Evolutionary conservation across 53 echinoderm and acorn worm species (phyloP).

Genomic region (Mesocentrotus franciscanus): DNA sequence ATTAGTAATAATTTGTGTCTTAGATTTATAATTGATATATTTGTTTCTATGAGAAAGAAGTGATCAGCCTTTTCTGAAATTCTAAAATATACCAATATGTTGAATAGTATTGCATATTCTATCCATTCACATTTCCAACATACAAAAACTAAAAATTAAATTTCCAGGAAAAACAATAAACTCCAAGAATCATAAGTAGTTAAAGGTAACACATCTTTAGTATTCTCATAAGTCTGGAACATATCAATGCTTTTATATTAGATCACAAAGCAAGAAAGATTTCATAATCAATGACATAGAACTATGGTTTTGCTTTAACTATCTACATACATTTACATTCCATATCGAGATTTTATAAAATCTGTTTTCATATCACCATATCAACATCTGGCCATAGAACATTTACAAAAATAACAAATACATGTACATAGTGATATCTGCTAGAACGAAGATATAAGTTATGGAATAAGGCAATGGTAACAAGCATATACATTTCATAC

Average conservation of each 20-base stretch:
- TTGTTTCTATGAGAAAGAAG: neutral
- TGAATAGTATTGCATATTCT: neutral
- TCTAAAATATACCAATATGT: neutral
- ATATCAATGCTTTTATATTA: too few species aligned
- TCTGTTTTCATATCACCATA: neutral
- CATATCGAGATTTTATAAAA: neutral
- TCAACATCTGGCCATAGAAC: neutral
- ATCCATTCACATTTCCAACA: neutral
- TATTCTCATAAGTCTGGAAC: too few species aligned
- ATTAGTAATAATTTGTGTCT: neutral
- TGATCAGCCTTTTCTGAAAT: neutral
- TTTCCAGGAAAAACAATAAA: too few species aligned
- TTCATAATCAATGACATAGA: too few species aligned
- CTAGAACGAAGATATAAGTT: neutral
- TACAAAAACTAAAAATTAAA: neutral
- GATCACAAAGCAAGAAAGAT: too few species aligned
- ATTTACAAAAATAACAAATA: conserved; percentile 24
- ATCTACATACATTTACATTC: too few species aligned
- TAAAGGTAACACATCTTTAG: too few species aligned
- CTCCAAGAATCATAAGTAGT: too few species aligned
- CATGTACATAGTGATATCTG: neutral
- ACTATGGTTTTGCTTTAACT: too few species aligned
- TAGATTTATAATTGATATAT: neutral
- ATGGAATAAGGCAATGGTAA: conserved; percentile 12
- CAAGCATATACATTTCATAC: neutral